Conservation (phyloP, 2,888 invertebrate genomes). For the Cacoxenus indagator region DNA sequence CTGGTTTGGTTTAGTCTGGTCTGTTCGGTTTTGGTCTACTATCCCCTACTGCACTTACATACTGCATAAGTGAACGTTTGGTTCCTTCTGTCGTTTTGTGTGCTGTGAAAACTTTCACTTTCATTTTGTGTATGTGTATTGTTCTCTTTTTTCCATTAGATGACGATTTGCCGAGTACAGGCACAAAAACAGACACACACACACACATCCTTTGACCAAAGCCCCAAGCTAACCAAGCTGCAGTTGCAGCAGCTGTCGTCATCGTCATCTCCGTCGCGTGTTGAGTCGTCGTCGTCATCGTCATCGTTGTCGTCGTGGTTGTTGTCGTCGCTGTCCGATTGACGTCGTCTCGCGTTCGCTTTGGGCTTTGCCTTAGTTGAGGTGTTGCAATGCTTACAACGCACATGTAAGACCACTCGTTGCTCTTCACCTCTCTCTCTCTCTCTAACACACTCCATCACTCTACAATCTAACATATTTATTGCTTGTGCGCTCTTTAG, state of each 20-base stretch:
- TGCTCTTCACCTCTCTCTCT: neutral
- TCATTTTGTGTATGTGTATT: constrained; percentile 24
- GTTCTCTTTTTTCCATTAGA: neutral
- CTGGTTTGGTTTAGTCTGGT: constrained; percentile 5
- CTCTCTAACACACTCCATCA: neutral
- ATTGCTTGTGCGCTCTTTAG: too few species aligned
- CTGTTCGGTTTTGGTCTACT: neutral
- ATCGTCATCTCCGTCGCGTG: neutral
- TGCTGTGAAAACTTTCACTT: constrained; percentile 50
- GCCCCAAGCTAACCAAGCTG: neutral
- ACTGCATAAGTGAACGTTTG: neutral
- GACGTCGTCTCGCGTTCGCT: too few species aligned
- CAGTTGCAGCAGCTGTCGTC: neutral
- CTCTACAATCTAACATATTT: too few species aligned
- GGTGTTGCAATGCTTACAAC: neutral
- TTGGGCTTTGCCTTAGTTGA: neutral
- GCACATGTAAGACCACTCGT: neutral
- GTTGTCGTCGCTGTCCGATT: neutral
- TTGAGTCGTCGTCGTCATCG: neutral
- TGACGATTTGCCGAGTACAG: neutral
- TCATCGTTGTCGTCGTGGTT: neutral
- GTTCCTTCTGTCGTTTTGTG: constrained; percentile 30
- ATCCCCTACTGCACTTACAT: neutral
- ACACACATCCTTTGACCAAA: neutral
- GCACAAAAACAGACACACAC: neutral